phyloP scores from a whole-genome alignment of 2,113 vertebrate species.

The Psilopsiagon aurifrons region DNA sequence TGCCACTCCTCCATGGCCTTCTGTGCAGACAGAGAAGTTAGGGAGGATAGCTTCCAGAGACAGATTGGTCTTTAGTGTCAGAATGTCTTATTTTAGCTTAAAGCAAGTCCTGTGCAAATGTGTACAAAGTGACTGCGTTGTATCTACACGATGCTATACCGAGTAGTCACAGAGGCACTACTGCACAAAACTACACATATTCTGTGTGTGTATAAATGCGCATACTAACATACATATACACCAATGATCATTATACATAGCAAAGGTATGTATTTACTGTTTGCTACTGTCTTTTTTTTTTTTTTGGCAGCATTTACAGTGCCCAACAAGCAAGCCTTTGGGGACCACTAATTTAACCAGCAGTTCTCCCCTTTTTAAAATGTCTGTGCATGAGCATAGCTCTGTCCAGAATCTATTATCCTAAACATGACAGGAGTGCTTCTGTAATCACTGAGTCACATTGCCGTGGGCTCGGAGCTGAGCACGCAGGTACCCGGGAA shows the following conservation, averaged over 20 bases:
- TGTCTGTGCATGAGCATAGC: background rate
- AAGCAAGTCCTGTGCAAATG: background rate
- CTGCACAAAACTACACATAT: background rate
- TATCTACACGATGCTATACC: rapidly evolving
- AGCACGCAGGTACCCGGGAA: background rate
- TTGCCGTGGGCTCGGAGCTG: rapidly evolving
- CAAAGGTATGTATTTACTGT: background rate
- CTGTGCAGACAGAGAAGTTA: background rate
- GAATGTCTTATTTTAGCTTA: background rate
- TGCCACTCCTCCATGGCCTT: background rate
- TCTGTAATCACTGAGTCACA: background rate
- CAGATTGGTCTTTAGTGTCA: background rate
- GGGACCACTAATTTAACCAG: background rate
- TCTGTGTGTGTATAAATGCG: background rate
- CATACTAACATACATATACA: rapidly evolving
- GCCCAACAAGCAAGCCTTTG: background rate
- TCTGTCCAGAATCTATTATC: background rate
- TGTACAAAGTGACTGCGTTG: background rate
- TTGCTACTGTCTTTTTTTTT: rapidly evolving
- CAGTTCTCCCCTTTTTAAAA: background rate
- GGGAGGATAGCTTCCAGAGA: background rate
- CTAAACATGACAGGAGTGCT: background rate
- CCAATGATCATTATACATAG: rapidly evolving
- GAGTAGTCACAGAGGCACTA: background rate
- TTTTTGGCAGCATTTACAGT: background rate